Conservation (phyloP, 2,888 invertebrate genomes). For the Tiliacea citrago region DNA sequence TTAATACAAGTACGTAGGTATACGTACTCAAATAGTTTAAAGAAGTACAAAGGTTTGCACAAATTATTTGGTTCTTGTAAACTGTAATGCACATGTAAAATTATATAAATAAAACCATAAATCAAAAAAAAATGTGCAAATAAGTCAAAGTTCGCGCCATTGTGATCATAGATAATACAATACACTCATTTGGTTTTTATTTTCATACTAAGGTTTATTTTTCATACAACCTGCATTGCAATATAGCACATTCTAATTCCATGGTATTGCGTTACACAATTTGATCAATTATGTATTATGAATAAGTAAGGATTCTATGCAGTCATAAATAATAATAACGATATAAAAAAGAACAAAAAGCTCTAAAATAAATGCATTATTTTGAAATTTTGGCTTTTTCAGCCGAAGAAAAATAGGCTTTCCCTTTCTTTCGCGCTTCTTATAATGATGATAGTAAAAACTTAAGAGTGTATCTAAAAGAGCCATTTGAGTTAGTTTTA, state of each 20-base stretch:
- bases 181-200: not conserved
- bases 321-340: too few relatives aligned
- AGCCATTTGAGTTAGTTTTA: slow-evolving; percentile 2
- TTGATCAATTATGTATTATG: too few relatives aligned
- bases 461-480: not conserved
- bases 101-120: not conserved
- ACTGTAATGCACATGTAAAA: not conserved
- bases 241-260: too few relatives aligned
- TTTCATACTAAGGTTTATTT: not conserved
- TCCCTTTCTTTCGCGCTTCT: not conserved
- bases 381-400: not conserved
- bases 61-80: not conserved
- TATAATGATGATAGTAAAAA: not conserved
- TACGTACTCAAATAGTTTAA: not conserved
- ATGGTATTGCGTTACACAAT: not conserved
- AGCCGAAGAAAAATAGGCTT: not conserved
- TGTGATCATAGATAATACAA: not conserved
- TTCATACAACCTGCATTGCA: not conserved
- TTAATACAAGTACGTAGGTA: not conserved
- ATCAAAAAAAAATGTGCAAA: too few relatives aligned
- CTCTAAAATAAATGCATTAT: not conserved
- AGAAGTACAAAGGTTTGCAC: not conserved
- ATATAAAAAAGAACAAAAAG: too few relatives aligned
- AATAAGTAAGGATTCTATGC: not conserved
- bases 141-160: slow-evolving; percentile 6